Base-by-base conservation (phyloP, 2,797 vertebrate genomes). In the Paguma larvata region DNA sequence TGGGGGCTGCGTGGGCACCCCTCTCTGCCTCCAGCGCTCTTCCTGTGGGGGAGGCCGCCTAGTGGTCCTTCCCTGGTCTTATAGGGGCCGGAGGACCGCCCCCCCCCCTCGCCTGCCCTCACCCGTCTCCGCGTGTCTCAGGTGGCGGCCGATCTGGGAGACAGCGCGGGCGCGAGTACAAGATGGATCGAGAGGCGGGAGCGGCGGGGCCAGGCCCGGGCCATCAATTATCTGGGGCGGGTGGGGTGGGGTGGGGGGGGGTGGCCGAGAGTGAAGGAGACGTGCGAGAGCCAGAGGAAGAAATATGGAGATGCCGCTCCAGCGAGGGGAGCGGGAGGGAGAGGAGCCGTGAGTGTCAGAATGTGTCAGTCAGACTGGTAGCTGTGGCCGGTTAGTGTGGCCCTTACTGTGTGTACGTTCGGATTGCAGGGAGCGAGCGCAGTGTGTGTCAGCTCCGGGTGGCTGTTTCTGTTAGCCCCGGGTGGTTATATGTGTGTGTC, bases 151-250 rank as follows among this genome's bases (percentile, higher is more conserved):
- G 38, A 97, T 96, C 80, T 89, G 25, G 91, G 95, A 98, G 98
- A 96, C 90, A 97, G 96, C 59, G 5, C 59, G 21, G 79, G 5
- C 16, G 19, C 5, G 30, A 98, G 87, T 98, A 98, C 98, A 98
- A 98, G 98, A 98, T 97, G 97, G 98, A 99, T 98, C 48, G 96
- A 97, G 98, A 98, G 98, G 96, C 97, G 94, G 98, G 97, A 98
- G 97, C 95, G 5, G 23, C 34, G 14, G 44, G 97, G 96, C 94
- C n/a, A 78, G 83, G 96, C 96, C 97, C 0, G 9, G 94, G 94
- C 97, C 94, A 98, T 98, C 91, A 97, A 98, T 98, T 97, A 89
- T 97, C 96, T 41, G 51, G 97, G 41, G 86, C 14, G 90, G 83
- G 93, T 1, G 77, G 30, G 2, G 2, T 1, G 96, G 87, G 85